A percentile compares a stretch with the other conserved stretches of the same genome.
These are phyloP conservation scores for Drosophila bunnanda DNA, from an alignment of 2,888 invertebrate genomes.

Conservation along the genomic window DNA sequence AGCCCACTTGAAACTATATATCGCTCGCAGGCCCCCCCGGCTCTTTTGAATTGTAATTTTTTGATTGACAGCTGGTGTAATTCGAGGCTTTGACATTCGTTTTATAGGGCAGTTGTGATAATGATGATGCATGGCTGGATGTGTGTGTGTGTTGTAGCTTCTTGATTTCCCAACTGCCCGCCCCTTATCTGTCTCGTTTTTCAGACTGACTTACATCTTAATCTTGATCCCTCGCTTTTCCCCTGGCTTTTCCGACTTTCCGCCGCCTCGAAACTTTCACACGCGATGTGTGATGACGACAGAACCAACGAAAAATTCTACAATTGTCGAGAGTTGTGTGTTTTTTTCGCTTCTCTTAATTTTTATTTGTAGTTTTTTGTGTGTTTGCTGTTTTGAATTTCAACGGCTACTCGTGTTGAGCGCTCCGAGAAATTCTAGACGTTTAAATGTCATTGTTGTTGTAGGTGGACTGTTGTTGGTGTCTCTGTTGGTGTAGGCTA, in stretches of 20 bases:
- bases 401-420: slow-evolving; percentile 75
- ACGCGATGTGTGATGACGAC: slow-evolving; percentile 52
- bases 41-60: slow-evolving; percentile 14
- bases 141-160: slow-evolving; percentile 12
- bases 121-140: slow-evolving; percentile 43
- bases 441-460: slow-evolving; percentile 69
- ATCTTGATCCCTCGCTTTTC: slow-evolving; percentile 31
- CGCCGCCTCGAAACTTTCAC: slow-evolving; percentile 59
- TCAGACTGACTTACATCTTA: slow-evolving; percentile 34
- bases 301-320: slow-evolving; percentile 40
- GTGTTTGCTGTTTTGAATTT: slow-evolving; percentile 71
- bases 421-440: slow-evolving; percentile 77
- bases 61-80: slow-evolving; percentile 75
- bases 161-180: slow-evolving; percentile 11
- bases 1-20: slow-evolving; percentile 41
- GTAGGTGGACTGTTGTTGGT: slow-evolving; percentile 47
- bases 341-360: background rate
- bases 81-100: slow-evolving; percentile 60
- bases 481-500: slow-evolving; percentile 30
- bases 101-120: slow-evolving; percentile 63
- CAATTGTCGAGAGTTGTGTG: slow-evolving; percentile 23
- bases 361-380: slow-evolving; percentile 15
- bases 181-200: slow-evolving; percentile 36
- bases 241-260: slow-evolving; percentile 12
- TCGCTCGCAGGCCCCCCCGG: background rate